Evolutionary conservation across 2,113 vertebrate species (phyloP).

Genomic region (Eulemur macaco): DNA sequence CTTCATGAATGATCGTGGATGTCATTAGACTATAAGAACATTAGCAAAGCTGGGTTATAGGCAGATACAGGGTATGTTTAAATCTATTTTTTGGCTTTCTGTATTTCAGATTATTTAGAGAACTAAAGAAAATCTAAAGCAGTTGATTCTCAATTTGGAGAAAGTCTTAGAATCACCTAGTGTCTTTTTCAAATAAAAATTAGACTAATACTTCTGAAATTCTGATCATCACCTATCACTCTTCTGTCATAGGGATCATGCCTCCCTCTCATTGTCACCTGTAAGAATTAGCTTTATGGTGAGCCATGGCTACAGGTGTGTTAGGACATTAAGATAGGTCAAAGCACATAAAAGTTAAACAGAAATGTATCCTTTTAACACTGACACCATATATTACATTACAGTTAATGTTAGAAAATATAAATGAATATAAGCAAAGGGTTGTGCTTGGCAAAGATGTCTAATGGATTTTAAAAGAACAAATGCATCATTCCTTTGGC

Average conservation of each 20-base stretch:
- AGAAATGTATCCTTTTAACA: background rate
- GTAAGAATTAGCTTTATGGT: background rate
- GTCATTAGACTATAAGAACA: background rate
- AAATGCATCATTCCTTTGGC: background rate
- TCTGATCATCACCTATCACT: background rate
- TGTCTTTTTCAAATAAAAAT: conserved; percentile 4
- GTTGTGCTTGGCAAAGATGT: background rate
- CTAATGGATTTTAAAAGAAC: background rate
- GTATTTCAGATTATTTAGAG: background rate
- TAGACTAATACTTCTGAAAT: background rate
- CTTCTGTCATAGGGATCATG: background rate
- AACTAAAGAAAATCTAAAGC: background rate
- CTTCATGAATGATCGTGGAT: background rate
- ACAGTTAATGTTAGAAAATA: background rate
- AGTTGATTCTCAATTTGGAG: background rate
- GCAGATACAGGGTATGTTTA: background rate
- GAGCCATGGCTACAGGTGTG: background rate
- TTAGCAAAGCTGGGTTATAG: background rate
- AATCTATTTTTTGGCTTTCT: background rate
- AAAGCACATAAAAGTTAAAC: background rate
- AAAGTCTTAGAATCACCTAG: background rate
- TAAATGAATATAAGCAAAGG: background rate
- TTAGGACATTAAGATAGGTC: background rate
- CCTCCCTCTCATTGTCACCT: background rate
- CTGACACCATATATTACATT: background rate